Evolutionary conservation across 2,113 vertebrate genomes (phyloP).

Genomic region (Gymnorhina tibicen): DNA sequence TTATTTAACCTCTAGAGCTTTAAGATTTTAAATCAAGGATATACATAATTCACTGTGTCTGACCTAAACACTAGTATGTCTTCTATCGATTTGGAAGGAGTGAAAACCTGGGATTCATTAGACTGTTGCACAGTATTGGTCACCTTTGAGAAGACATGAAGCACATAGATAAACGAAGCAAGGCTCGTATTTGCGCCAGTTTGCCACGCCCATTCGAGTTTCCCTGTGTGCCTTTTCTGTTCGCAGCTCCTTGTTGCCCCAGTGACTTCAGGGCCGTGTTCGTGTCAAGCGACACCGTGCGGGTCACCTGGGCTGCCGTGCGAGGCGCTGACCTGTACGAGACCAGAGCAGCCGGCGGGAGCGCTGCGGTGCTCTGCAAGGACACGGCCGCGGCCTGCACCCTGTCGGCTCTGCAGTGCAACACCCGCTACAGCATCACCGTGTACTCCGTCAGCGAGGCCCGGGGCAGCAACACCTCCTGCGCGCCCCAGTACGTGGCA

Average conservation of each 20-base stretch:
- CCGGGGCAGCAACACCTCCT: constrained; percentile 79
- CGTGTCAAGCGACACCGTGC: constrained; percentile 81
- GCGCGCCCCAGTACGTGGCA: constrained; percentile 59
- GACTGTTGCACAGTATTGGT: neutral
- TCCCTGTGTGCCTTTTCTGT: neutral
- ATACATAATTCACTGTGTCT: neutral
- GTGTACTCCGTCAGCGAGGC: constrained; percentile 85
- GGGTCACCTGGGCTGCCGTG: constrained; percentile 81
- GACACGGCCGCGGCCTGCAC: constrained; percentile 82
- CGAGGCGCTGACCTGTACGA: constrained; percentile 86
- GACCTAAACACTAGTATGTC: neutral
- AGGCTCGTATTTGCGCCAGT: neutral
- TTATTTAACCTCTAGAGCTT: neutral
- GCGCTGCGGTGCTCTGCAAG: constrained; percentile 71
- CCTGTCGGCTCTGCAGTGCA: constrained; percentile 81
- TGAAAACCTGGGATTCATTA: neutral
- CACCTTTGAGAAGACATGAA: neutral
- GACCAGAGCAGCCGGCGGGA: constrained; percentile 71
- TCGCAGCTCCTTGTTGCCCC: constrained; percentile 89
- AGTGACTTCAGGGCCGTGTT: constrained; percentile 68
- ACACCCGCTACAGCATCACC: constrained; percentile 78
- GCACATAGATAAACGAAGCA: rapidly evolving
- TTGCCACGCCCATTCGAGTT: neutral
- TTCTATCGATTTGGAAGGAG: neutral
- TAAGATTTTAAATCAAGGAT: neutral